Evolutionary conservation across 2,888 invertebrate species (phyloP), one percentile per base, ranked within the genome.

Genomic region (Monoplex corrugatus): DNA sequence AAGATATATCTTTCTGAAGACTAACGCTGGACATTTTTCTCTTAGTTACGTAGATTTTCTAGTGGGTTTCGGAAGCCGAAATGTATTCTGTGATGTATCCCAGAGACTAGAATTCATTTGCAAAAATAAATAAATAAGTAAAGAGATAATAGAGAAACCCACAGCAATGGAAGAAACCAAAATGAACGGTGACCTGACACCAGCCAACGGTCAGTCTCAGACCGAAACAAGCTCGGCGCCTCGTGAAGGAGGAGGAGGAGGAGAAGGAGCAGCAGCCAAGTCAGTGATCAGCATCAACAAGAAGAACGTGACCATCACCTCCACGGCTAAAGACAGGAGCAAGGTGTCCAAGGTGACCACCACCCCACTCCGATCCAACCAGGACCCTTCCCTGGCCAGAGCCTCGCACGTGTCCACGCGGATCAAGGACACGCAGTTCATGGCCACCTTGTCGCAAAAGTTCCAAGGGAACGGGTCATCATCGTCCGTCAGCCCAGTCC

Each of bases 221-320:
- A 32, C 10, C 5, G 68, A 28, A 2, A 2, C 45, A 32, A 13
- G 44, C 28, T 75, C 32, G 50, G 44, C 38, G 45, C 40, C n/a
- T n/a, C 32, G 28, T n/a, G n/a, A n/a, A n/a, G n/a, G n/a, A n/a
- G n/a, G n/a, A n/a, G n/a, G n/a, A n/a, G n/a, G n/a, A n/a, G 63
- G 83, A 19, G 78, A 38, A 28, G 43, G 86, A 32, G 89, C 87
- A 13, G 10, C 82, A 8, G 86, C 89, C 43, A 91, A 90, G 84
- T 91, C 92, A 38, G 90, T 90, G n/a, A 90, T 92, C 84, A 85
- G 87, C 43, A 92, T 90, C 84, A 88, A 86, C 23, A 90, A 87
- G 50, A 84, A 86, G 38, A 88, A 89, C 72, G 87, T 90, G 40
- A 91, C 89, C 43, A 91, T 91, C 38, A 86, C 89, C 72, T 83